phyloP scores from a whole-genome alignment of 2,888 invertebrate species.

The Cantharis nigra region DNA sequence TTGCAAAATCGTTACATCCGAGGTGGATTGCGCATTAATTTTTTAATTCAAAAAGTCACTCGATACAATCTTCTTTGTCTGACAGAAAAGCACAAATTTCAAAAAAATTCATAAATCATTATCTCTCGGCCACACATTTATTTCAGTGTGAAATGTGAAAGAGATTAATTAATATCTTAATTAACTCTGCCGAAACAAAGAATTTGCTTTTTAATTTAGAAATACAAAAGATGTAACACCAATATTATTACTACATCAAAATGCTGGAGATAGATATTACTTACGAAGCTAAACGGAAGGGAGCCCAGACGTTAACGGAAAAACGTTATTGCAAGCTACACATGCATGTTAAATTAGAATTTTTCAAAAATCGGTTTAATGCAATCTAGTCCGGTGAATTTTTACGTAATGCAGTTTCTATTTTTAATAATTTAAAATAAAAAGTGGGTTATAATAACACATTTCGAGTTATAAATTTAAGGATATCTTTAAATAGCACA shows the following conservation, averaged over 20 bases:
- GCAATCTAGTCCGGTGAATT: not conserved
- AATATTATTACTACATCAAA: not conserved
- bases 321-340: no score
- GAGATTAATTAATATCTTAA: not conserved
- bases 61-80: not conserved
- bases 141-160: not conserved
- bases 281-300: no score
- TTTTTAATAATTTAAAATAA: not conserved
- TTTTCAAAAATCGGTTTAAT: not conserved
- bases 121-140: not conserved
- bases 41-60: not conserved
- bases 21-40: not conserved
- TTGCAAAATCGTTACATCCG: not conserved
- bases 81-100: not conserved
- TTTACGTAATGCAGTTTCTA: not conserved
- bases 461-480: not conserved
- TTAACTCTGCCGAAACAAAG: not conserved
- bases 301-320: not conserved
- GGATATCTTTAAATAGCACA: not conserved
- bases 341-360: not conserved
- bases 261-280: not conserved
- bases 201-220: not conserved
- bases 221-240: not conserved
- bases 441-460: not conserved
- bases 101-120: not conserved